A percentile compares a stretch with the other conserved stretches of the same genome.
Evolutionary conservation across 1,140 invertebrate species (phyloP).

Genomic region (Mercenaria mercenaria): DNA sequence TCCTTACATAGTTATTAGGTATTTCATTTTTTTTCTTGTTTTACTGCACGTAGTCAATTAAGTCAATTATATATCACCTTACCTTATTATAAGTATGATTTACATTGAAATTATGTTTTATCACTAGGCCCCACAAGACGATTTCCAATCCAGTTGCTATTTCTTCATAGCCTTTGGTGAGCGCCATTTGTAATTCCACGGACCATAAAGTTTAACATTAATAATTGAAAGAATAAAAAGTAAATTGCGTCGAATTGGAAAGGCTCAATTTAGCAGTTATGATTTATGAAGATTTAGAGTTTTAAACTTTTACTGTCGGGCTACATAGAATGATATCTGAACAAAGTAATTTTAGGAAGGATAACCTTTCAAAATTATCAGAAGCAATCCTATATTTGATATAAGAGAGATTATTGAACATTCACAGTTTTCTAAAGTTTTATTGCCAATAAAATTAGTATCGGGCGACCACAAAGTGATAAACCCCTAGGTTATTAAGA

Average conservation of each 20-base stretch:
- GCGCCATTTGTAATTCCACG: slow-evolving; percentile 20
- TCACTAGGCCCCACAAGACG: slow-evolving; percentile 22
- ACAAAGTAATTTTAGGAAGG: slow-evolving; percentile 1
- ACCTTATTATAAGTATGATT: slow-evolving; percentile 22
- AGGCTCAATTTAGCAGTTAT: slow-evolving; percentile 35
- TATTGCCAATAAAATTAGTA: slow-evolving; percentile 36
- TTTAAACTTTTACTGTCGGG: neutral
- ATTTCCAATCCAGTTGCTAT: slow-evolving; percentile 17
- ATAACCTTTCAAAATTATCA: slow-evolving; percentile 18
- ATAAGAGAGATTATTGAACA: slow-evolving; percentile 16
- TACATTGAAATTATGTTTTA: slow-evolving; percentile 35
- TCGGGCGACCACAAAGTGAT: slow-evolving; percentile 29
- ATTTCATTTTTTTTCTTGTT: slow-evolving; percentile 3
- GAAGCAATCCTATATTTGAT: slow-evolving; percentile 24
- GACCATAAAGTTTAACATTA: slow-evolving; percentile 26
- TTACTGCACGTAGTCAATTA: slow-evolving; percentile 8
- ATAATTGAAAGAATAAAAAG: slow-evolving; percentile 41
- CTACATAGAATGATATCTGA: slow-evolving; percentile 9
- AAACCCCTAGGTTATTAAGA: slow-evolving; percentile 11
- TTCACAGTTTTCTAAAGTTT: slow-evolving; percentile 35
- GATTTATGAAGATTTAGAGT: slow-evolving; percentile 29
- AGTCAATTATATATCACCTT: slow-evolving; percentile 20
- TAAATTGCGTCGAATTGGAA: slow-evolving; percentile 27
- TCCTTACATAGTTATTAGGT: neutral
- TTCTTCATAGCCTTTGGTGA: neutral